A percentile compares a stretch with the other conserved stretches of the same genome.
Evolutionary conservation across 2,113 vertebrate species (phyloP).

Genomic region (Pangasianodon gigas): DNA sequence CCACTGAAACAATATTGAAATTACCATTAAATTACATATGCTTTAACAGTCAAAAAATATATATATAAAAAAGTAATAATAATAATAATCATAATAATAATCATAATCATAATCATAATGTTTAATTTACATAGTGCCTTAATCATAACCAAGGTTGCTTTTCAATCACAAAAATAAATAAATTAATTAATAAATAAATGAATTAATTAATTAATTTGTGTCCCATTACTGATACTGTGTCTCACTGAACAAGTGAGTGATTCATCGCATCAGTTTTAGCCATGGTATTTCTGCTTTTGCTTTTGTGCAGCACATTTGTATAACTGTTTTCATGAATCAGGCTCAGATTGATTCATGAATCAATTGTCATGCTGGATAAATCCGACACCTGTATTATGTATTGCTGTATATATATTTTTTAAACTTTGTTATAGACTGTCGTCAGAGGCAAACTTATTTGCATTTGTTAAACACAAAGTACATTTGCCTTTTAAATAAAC

Average conservation of each 20-base stretch:
- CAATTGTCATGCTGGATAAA: not conserved
- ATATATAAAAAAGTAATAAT: not conserved
- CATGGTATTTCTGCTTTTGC: not conserved
- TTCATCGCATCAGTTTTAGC: no score
- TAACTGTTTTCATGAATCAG: not conserved
- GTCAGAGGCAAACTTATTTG: not conserved
- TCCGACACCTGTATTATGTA: not conserved
- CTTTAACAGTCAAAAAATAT: no score
- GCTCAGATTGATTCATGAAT: not conserved
- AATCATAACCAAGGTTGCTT: no score
- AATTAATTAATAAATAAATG: no score
- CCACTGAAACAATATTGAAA: not conserved
- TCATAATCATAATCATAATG: no score
- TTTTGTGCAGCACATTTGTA: not conserved
- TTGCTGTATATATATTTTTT: not conserved
- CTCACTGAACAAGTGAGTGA: no score
- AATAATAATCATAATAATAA: no score
- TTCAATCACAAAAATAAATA: no score
- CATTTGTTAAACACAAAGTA: not conserved
- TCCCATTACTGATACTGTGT: not conserved
- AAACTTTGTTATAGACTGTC: not conserved
- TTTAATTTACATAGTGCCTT: no score
- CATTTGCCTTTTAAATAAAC: slow-evolving; percentile 7
- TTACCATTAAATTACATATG: not conserved
- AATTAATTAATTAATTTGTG: not conserved